These are phyloP conservation scores for Bucco capensis DNA, from an alignment of 2,113 vertebrate species.

Conservation along the genomic window DNA sequence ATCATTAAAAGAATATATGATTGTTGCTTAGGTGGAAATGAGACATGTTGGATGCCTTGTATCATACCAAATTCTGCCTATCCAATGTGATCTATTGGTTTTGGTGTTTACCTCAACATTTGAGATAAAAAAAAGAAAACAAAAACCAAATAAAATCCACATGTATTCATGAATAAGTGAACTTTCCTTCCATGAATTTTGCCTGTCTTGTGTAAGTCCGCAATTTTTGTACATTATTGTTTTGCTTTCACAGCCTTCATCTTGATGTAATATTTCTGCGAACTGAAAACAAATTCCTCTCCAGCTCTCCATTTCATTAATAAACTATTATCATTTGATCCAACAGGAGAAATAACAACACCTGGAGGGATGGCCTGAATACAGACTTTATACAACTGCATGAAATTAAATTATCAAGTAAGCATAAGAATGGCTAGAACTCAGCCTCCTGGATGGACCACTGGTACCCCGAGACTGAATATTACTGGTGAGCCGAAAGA, in stretches of 20 bases:
- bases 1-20: neutral
- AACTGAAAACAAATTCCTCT: neutral
- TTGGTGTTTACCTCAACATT: neutral
- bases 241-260: neutral
- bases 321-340: neutral
- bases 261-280: neutral
- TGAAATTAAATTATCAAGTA: neutral
- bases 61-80: neutral
- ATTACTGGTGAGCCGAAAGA: neutral
- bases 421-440: neutral
- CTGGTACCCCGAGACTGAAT: neutral
- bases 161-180: neutral
- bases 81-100: neutral
- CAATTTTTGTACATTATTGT: neutral
- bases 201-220: neutral
- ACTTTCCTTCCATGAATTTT: neutral
- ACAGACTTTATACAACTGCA: neutral
- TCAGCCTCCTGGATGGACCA: neutral
- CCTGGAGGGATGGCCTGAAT: neutral
- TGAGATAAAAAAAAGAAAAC: neutral
- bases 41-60: neutral
- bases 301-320: neutral
- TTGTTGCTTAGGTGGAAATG: neutral
- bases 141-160: accelerated
- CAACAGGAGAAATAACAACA: neutral